phyloP scores from a whole-genome alignment of 2,113 vertebrate genomes.

The Gnathonemus echidnorhynchus region DNA sequence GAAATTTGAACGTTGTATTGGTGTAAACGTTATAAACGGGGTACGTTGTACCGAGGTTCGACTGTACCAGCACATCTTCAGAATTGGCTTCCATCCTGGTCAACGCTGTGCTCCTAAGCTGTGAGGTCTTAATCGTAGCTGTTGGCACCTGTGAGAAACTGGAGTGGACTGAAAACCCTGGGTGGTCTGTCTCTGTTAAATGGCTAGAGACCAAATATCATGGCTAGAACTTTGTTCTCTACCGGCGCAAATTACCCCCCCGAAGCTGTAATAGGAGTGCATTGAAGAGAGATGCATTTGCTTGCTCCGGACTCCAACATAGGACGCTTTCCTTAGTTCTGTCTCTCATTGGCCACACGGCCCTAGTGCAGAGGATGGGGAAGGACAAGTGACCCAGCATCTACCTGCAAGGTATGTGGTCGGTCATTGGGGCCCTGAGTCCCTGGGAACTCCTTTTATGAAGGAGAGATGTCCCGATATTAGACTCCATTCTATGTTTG shows the following conservation, averaged over 20 bases:
- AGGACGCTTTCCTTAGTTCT: conserved; percentile 34
- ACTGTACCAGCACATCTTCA: neutral
- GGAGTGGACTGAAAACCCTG: neutral
- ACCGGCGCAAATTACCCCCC: conserved; percentile 29
- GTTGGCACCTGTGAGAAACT: neutral
- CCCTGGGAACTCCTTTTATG: neutral
- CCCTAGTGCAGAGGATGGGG: neutral
- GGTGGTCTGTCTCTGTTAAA: conserved; percentile 16
- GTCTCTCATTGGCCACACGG: neutral
- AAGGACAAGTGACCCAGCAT: neutral
- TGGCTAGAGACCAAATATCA: conserved; percentile 23
- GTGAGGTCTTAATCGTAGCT: neutral
- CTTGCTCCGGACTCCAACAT: conserved; percentile 57
- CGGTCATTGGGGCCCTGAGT: neutral
- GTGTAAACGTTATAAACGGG: too few species aligned
- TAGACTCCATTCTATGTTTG: neutral
- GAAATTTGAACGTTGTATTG: too few species aligned
- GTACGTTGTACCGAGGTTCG: too few species aligned
- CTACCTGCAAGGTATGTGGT: neutral
- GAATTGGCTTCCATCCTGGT: neutral
- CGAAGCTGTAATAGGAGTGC: conserved; percentile 41
- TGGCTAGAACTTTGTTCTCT: conserved; percentile 41
- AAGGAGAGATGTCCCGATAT: neutral
- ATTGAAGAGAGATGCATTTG: conserved; percentile 37
- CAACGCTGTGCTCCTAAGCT: neutral